A percentile compares a stretch with the other conserved stretches of the same genome.
These are phyloP conservation scores for Sarcophaga caerulescens DNA, from an alignment of 2,888 invertebrate genomes.

Conservation along the genomic window DNA sequence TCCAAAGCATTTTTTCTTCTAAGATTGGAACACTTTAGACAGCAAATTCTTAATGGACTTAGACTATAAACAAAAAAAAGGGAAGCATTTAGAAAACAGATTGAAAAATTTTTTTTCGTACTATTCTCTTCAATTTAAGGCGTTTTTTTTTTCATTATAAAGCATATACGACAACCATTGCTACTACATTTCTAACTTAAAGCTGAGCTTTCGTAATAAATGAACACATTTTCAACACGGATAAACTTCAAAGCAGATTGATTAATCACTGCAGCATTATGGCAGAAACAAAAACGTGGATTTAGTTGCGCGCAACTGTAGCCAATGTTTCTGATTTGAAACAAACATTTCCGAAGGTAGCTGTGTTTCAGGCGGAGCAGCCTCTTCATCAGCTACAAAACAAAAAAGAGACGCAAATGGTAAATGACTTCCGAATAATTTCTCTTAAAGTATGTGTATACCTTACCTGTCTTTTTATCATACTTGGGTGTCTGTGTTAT, in stretches of 20 bases:
- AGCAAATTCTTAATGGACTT: too few relatives aligned
- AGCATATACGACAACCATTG: too few relatives aligned
- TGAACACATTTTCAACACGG: not conserved
- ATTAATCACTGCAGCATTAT: conserved; percentile 74
- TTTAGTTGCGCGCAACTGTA: conserved; percentile 85
- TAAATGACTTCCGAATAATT: not conserved
- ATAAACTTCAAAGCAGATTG: not conserved
- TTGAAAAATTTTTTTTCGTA: too few relatives aligned
- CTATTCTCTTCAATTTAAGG: too few relatives aligned
- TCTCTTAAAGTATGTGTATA: not conserved
- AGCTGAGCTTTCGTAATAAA: not conserved
- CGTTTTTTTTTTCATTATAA: too few relatives aligned
- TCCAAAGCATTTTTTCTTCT: too few relatives aligned
- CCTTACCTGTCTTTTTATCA: conserved; percentile 72
- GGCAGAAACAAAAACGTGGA: conserved; percentile 72
- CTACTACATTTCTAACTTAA: not conserved
- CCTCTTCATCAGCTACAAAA: conserved; percentile 78
- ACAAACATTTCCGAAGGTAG: conserved; percentile 96
- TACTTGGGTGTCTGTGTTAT: conserved; percentile 83
- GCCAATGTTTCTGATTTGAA: conserved; percentile 94
- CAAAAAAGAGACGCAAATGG: not conserved
- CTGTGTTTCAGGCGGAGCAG: conserved; percentile 83
- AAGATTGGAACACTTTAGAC: too few relatives aligned
- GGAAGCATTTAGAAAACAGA: too few relatives aligned
- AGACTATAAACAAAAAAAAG: too few relatives aligned